Base-by-base conservation (phyloP, 2,888 invertebrate species). In the Eupithecia abbreviata region DNA sequence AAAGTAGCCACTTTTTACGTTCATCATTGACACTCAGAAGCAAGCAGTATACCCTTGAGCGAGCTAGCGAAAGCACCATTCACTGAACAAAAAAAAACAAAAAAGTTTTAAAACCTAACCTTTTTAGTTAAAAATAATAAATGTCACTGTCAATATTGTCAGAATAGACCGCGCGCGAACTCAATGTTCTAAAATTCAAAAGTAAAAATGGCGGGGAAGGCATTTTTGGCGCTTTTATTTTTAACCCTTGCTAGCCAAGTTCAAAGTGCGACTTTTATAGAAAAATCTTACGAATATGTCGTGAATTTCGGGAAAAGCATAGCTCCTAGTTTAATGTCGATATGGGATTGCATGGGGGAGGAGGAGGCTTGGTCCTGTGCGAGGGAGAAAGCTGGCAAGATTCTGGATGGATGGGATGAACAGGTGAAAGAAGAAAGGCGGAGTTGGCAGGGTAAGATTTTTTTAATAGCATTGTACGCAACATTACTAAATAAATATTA, bases 321-420 rank as follows among this genome's bases (percentile, higher is more conserved):
- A 65, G 93, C 93, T 51, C 96, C 96, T 2, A 95, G 94, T 87
- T 93, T 96, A 71, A 88, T 96, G 89, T 92, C 95, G 4, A 85
- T 96, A 72, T 86, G 95, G 75, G 92, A 96, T 79, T 96, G 96
- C 87, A 91, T 96, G 55, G 90, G 92, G 0, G 90, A 93, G 12
- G 87, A 91, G 0, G 91, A 96, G 55, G 92, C 95, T 10, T 96
- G 96, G 96, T 85, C 86, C 10, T 96, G 96, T 91, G 95, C 96
- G 4, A 92, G 92, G 58, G 92, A 95, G 78, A 95, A 95, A 80
- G 95, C 96, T 4, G 95, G 94, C 66, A 95, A 94, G 72, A 89
- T 96, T 67, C 87, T 96, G 82, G 93, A 94, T 76, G 83, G 84
- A 1, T 95, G 92, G 92, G 90, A 90, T 2, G 86, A 89, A 18